Conservation (phyloP, 1,140 invertebrate species). For the Aphelinus atriplicis region DNA sequence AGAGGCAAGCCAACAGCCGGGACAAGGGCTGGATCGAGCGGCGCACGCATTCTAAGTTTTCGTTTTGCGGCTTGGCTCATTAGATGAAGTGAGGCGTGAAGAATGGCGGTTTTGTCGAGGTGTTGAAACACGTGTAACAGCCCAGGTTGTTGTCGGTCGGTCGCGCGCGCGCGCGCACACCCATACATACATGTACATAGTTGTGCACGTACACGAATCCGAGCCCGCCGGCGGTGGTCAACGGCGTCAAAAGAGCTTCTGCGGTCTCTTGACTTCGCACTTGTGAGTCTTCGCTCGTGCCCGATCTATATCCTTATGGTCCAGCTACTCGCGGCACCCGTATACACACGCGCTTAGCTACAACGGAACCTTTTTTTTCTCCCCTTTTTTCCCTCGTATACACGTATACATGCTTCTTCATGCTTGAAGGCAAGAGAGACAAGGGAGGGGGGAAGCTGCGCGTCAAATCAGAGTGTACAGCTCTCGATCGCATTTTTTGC, state of each 20-base stretch:
- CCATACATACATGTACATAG: not conserved
- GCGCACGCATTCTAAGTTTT: slow-evolving; percentile 7
- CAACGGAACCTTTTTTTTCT: too few species aligned
- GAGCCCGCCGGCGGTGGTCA: not conserved
- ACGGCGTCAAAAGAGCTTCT: slow-evolving; percentile 26
- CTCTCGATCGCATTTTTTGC: too few species aligned
- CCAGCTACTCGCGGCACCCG: not conserved
- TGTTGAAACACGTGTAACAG: slow-evolving; percentile 19
- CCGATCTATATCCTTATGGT: slow-evolving; percentile 16
- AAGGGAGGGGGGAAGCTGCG: too few species aligned
- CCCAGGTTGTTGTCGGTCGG: not conserved
- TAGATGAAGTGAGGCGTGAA: slow-evolving; percentile 25
- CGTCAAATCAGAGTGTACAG: too few species aligned
- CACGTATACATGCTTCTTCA: too few species aligned
- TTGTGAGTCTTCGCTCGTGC: slow-evolving; percentile 25
- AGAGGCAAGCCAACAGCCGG: not conserved
- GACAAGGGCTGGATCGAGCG: too few species aligned
- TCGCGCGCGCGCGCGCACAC: too few species aligned
- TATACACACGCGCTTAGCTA: too few species aligned
- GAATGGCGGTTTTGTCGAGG: slow-evolving; percentile 14
- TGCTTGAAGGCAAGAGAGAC: too few species aligned
- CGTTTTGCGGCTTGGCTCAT: slow-evolving; percentile 24
- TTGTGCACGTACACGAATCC: slow-evolving; percentile 2
- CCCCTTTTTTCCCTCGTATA: too few species aligned
- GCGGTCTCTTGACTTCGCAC: slow-evolving; percentile 20